Conservation (phyloP, 53 echinoderm and acorn worm species). For the Mesocentrotus franciscanus region DNA sequence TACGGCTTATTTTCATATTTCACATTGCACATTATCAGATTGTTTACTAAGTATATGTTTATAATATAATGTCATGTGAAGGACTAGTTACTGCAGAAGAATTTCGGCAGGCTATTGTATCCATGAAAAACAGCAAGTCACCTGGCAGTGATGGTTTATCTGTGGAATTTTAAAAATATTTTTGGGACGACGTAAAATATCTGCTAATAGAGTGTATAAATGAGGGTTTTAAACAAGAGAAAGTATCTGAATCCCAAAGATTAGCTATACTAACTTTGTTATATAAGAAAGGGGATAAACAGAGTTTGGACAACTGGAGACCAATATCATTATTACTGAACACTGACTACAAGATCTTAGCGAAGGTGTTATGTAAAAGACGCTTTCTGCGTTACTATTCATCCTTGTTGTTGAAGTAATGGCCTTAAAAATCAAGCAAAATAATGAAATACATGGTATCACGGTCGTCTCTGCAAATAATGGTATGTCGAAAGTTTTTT, state of each 20-base stretch:
- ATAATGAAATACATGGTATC: no score
- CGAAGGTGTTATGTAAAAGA: neutral
- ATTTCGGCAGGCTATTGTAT: neutral
- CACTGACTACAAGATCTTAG: neutral
- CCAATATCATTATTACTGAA: neutral
- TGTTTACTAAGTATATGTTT: no score
- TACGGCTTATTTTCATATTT: no score
- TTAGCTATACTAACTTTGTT: neutral
- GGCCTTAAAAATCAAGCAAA: no score
- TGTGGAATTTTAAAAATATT: neutral
- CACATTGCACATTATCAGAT: no score
- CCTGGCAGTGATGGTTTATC: neutral
- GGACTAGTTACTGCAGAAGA: neutral
- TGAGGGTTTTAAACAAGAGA: neutral
- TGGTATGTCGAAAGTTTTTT: no score
- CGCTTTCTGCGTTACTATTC: neutral
- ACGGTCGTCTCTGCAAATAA: no score
- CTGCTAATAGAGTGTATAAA: neutral
- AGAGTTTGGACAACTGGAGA: neutral
- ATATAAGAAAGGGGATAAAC: neutral
- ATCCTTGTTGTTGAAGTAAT: neutral
- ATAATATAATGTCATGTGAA: neutral
- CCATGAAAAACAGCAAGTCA: neutral
- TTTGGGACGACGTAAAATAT: neutral
- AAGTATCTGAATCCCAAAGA: neutral